phyloP scores from a whole-genome alignment of 2,797 vertebrate genomes.

The Enteromius viviparus region DNA sequence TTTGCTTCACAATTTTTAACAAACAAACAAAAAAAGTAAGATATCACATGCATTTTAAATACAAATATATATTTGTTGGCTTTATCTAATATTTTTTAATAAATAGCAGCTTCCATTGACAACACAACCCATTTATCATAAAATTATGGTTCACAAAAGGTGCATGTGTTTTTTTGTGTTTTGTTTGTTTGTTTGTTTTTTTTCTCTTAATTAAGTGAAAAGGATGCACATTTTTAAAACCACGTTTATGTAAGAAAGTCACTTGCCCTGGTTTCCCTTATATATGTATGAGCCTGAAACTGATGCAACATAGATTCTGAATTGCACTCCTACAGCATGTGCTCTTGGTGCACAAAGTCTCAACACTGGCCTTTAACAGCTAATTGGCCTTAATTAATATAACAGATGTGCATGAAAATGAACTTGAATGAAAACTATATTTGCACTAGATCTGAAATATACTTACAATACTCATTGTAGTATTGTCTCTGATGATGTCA shows the following conservation, averaged over 20 bases:
- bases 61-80: neutral
- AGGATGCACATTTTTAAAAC: neutral
- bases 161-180: neutral
- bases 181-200: neutral
- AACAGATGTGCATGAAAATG: conserved; percentile 15
- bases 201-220: neutral
- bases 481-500: conserved; percentile 20
- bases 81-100: neutral
- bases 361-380: conserved; percentile 1
- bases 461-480: neutral
- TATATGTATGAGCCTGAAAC: neutral
- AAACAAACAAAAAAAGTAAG: neutral
- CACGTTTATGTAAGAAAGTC: neutral
- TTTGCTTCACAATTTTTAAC: neutral
- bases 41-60: neutral
- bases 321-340: neutral
- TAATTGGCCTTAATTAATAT: conserved; percentile 24
- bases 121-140: neutral
- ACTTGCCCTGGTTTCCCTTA: neutral
- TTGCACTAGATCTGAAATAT: neutral
- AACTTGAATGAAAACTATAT: neutral
- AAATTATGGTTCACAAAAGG: neutral
- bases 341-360: neutral
- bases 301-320: conserved; percentile 1
- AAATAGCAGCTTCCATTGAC: neutral